Percentiles rank a stretch among this genome's conserved stretches.
These are phyloP conservation scores for Sebastolobus altivelis DNA, from an alignment of 2,797 vertebrate species.

Conservation along the genomic window DNA sequence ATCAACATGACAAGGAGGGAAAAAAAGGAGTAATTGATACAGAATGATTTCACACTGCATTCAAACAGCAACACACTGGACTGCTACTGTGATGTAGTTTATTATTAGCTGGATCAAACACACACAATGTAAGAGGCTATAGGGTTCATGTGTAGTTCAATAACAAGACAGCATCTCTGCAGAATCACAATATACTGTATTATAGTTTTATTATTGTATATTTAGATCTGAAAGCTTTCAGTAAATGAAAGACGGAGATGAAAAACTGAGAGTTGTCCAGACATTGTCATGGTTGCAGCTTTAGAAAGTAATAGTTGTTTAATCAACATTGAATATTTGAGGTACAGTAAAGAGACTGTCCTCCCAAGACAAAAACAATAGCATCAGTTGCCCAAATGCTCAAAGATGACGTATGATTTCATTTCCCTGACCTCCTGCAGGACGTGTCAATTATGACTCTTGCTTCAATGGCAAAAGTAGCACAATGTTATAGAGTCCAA, in stretches of 20 bases:
- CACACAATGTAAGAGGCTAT: not conserved
- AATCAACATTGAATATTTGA: too few relatives aligned
- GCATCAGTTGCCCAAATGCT: not conserved
- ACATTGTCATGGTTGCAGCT: not conserved
- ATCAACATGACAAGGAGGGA: constrained; percentile 49
- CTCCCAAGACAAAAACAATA: not conserved
- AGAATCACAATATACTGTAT: too few relatives aligned
- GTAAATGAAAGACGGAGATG: not conserved
- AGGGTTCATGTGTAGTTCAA: not conserved
- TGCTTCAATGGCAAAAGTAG: not conserved
- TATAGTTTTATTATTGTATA: too few relatives aligned
- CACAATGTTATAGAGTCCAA: not conserved
- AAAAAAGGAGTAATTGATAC: constrained; percentile 50
- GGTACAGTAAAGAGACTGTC: not conserved
- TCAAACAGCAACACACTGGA: not conserved
- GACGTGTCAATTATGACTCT: too few relatives aligned
- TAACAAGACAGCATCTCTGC: too few relatives aligned
- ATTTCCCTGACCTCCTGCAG: too few relatives aligned
- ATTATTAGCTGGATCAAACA: not conserved
- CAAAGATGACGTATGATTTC: too few relatives aligned
- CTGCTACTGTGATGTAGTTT: not conserved
- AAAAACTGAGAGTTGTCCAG: not conserved
- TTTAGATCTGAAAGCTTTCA: not conserved
- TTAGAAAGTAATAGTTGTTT: too few relatives aligned
- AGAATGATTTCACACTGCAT: constrained; percentile 28